A percentile compares a stretch with the other conserved stretches of the same genome.
These are phyloP conservation scores for Falco naumanni DNA, from an alignment of 2,797 vertebrate genomes.

Conservation along the genomic window DNA sequence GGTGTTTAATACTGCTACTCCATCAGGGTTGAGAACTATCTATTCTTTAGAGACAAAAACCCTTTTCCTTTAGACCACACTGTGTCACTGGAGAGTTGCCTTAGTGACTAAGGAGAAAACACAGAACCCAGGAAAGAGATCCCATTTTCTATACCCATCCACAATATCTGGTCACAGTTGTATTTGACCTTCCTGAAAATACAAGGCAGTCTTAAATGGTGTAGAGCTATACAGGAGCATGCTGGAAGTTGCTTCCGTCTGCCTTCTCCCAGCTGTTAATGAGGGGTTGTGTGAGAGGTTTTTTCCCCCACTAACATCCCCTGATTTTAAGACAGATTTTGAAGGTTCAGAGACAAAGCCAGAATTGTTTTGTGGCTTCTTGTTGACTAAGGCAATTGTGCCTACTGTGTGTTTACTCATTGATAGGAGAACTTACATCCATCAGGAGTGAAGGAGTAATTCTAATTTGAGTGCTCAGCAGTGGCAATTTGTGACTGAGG, in stretches of 20 bases:
- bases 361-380: background rate
- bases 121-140: background rate
- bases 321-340: conserved; percentile 2
- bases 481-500: background rate
- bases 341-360: background rate
- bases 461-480: background rate
- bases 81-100: background rate
- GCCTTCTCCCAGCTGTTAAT: background rate
- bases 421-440: background rate
- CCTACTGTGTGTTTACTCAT: background rate
- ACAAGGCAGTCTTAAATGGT: background rate
- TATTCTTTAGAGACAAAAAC: background rate
- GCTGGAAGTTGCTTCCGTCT: background rate
- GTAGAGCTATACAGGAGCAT: background rate
- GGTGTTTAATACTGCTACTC: too few relatives aligned
- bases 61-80: background rate
- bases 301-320: background rate
- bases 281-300: background rate
- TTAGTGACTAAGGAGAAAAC: background rate
- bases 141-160: background rate
- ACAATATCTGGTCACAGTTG: background rate
- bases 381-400: background rate
- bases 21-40: background rate
- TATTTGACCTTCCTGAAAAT: background rate
- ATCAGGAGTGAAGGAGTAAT: background rate